phyloP scores from a whole-genome alignment of 2,888 invertebrate species.

The Cosmopolites sordidus region DNA sequence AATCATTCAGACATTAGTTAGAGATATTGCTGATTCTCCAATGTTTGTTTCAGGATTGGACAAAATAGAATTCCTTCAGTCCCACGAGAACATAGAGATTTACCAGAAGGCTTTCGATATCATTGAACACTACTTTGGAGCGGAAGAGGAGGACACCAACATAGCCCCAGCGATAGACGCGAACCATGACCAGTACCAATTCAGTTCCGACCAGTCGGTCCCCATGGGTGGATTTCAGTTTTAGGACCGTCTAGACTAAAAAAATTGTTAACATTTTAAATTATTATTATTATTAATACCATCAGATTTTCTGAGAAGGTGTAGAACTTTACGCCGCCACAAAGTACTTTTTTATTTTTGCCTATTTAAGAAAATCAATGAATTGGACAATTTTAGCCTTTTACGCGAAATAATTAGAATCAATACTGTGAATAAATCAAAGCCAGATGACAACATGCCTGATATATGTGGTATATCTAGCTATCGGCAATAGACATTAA shows the following conservation, averaged over 20 bases:
- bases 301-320: too few relatives aligned
- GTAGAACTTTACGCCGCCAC: too few relatives aligned
- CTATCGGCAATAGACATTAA: too few relatives aligned
- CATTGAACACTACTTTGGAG: conserved; percentile 91
- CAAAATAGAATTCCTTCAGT: conserved; percentile 96
- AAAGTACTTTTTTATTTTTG: too few relatives aligned
- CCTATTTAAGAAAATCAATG: too few relatives aligned
- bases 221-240: conserved; percentile 80
- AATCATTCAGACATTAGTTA: too few relatives aligned
- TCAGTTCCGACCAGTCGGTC: conserved; percentile 64
- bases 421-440: too few relatives aligned
- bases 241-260: conserved; percentile 47
- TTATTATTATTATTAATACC: not conserved
- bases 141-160: conserved; percentile 78
- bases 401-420: too few relatives aligned
- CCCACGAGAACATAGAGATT: conserved; percentile 94
- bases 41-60: conserved; percentile 80
- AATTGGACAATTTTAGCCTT: too few relatives aligned
- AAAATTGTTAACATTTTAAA: not conserved
- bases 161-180: conserved; percentile 75
- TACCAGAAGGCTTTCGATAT: conserved; percentile 97
- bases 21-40: too few relatives aligned
- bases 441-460: too few relatives aligned
- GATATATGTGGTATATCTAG: too few relatives aligned
- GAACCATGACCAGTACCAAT: conserved; percentile 68